Base-by-base conservation (phyloP, 2,888 invertebrate species). In the Parnassius glacialis region DNA sequence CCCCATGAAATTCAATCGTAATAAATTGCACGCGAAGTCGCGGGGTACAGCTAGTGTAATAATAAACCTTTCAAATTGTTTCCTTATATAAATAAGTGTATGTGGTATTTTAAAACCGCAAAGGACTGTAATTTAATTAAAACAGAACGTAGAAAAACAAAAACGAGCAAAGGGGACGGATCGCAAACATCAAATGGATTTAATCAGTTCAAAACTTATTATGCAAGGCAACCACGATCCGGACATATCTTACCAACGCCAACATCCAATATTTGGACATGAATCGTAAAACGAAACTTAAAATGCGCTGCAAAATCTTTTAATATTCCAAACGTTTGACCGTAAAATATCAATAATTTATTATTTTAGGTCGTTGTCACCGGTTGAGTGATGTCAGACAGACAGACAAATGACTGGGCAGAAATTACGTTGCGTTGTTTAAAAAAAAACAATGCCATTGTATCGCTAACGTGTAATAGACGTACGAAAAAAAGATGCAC, bases 301-400 rank as follows among this genome's bases (percentile, higher is more conserved):
- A 57, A 65, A 59, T 34, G 13, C 62, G 67, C 68, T 65, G 69
- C 67, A 67, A 70, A 70, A 68, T 71, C 72, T 62, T 58, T 69
- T 65, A 67, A 70, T 69, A 72, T 73, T 72, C 74, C 55, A 70
- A 76, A 66, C 69, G 69, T 72, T 67, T 64, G 67, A 68, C 65
- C 68, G 72, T 75, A 76, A 83, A 81, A 81, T 78, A 78, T 76
- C 69, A 78, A 84, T 82, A 84, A 84, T 81, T 84, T 84, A 87
- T 84, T 81, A 81, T 83, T 81, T 84, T 81, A 75, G 85, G 82
- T 85, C 88, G 74, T 84, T 89, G 89, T 87, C 88, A 72, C 83
- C 74, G 71, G n/a, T 57, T 74, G 84, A 83, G 79, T 86, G 89
- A 89, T 84, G 86, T 86, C 87, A 87, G 85, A 71, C 76, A 70